A percentile compares a stretch with the other conserved stretches of the same genome.
Evolutionary conservation across 2,888 invertebrate genomes (phyloP).

Genomic region (Leptinotarsa juncta): DNA sequence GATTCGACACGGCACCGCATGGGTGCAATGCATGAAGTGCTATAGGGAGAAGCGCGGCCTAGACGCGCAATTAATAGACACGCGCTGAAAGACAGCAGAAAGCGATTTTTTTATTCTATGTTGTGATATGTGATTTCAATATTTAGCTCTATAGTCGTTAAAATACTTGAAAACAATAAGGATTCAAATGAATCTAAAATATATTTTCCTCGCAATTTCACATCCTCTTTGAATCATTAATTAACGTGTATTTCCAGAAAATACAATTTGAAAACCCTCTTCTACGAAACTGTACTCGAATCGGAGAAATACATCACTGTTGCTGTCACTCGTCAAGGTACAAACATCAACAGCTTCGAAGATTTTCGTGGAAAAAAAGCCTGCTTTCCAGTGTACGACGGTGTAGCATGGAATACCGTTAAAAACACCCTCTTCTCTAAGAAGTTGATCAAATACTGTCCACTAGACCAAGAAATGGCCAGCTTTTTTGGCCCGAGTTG

Average conservation of each 20-base stretch:
- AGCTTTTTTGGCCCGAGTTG: constrained; percentile 79
- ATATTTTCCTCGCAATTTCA: too few relatives aligned
- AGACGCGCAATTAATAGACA: too few relatives aligned
- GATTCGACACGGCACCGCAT: too few relatives aligned
- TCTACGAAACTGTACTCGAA: constrained; percentile 73
- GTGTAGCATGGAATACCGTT: constrained; percentile 76
- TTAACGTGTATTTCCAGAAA: constrained; percentile 63
- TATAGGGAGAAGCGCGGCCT: too few relatives aligned
- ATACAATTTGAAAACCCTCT: constrained; percentile 69
- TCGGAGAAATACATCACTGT: constrained; percentile 74
- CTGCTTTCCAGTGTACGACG: constrained; percentile 85
- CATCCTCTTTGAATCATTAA: too few relatives aligned
- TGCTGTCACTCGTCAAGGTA: constrained; percentile 74
- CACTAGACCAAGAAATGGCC: constrained; percentile 60
- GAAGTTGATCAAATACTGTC: constrained; percentile 61
- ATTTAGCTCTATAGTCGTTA: too few relatives aligned
- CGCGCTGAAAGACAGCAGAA: too few relatives aligned
- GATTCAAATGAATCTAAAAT: too few relatives aligned
- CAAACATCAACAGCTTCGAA: constrained; percentile 70
- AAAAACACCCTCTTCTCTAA: constrained; percentile 65
- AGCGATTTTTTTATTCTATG: too few relatives aligned
- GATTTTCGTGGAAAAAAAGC: constrained; percentile 79
- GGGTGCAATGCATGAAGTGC: too few relatives aligned
- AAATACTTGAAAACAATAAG: too few relatives aligned
- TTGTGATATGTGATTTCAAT: too few relatives aligned